These are phyloP conservation scores for Rhinoptilus africanus DNA, from an alignment of 2,113 vertebrate species.

Conservation along the genomic window DNA sequence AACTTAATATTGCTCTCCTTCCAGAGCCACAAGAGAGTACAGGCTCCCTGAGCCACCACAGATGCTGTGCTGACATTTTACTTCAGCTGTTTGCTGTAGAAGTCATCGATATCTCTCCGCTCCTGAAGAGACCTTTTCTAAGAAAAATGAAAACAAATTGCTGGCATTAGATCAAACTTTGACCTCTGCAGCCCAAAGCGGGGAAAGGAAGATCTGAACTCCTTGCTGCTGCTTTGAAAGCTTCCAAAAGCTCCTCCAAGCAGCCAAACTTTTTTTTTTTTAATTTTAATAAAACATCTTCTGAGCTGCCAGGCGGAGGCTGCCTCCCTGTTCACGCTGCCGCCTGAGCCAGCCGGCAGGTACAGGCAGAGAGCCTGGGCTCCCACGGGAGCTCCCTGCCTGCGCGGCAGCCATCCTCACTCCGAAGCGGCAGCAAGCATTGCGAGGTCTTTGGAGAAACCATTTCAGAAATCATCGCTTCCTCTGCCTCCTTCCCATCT, in stretches of 20 bases:
- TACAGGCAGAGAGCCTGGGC: background rate
- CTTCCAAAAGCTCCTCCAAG: background rate
- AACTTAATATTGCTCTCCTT: constrained; percentile 57
- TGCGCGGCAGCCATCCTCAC: accelerated
- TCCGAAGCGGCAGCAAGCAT: background rate
- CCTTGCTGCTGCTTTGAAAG: background rate
- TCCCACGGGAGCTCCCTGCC: background rate
- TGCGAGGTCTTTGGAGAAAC: background rate
- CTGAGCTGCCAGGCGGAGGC: background rate
- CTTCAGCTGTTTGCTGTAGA: constrained; percentile 25
- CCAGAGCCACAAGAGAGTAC: constrained; percentile 7
- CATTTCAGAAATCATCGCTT: background rate
- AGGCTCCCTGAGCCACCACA: constrained; percentile 5
- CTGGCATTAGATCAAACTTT: constrained; percentile 13
- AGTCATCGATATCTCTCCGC: background rate
- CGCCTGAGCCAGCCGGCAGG: accelerated
- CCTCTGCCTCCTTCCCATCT: background rate
- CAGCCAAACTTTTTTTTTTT: background rate
- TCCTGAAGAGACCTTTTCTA: constrained; percentile 18
- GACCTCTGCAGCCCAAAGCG: background rate
- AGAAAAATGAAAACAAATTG: constrained; percentile 51
- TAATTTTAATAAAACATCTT: background rate
- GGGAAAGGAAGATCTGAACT: background rate
- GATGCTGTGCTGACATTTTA: constrained; percentile 37
- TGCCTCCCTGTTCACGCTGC: background rate